These are phyloP conservation scores for Lycaon pictus DNA, from an alignment of 2,113 vertebrate species.

Conservation along the genomic window DNA sequence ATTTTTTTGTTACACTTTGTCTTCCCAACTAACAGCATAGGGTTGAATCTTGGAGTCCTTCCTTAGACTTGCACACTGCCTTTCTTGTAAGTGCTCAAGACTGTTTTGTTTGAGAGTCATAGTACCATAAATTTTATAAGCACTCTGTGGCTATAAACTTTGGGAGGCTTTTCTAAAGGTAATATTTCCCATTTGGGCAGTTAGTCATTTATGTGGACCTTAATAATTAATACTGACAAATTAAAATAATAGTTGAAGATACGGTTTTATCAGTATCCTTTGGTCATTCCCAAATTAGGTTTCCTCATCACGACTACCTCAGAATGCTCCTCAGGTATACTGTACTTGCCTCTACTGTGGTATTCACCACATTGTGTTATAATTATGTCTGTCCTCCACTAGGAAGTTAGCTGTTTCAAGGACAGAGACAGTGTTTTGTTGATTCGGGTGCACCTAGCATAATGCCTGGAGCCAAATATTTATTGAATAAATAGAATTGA, in stretches of 20 bases:
- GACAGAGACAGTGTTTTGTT: background rate
- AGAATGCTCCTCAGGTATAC: background rate
- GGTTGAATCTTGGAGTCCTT: background rate
- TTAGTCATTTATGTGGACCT: constrained; percentile 1
- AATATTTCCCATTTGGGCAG: background rate
- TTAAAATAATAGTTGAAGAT: background rate
- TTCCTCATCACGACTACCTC: background rate
- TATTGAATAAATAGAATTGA: background rate
- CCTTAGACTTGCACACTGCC: background rate
- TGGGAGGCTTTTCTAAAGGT: background rate
- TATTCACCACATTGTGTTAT: background rate
- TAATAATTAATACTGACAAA: background rate
- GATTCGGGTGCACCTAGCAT: background rate
- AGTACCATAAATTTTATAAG: constrained; percentile 34
- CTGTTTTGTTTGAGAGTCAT: constrained; percentile 11
- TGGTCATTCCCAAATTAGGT: background rate
- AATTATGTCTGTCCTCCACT: background rate
- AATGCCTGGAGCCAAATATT: background rate
- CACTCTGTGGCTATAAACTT: background rate
- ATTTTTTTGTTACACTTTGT: constrained; percentile 4
- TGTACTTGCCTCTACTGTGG: background rate
- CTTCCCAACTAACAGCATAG: background rate
- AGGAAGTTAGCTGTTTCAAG: background rate
- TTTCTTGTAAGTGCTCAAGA: background rate
- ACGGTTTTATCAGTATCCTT: background rate